These are phyloP conservation scores for Ceyx cyanopectus DNA, from an alignment of 2,113 vertebrate genomes.

Conservation along the genomic window DNA sequence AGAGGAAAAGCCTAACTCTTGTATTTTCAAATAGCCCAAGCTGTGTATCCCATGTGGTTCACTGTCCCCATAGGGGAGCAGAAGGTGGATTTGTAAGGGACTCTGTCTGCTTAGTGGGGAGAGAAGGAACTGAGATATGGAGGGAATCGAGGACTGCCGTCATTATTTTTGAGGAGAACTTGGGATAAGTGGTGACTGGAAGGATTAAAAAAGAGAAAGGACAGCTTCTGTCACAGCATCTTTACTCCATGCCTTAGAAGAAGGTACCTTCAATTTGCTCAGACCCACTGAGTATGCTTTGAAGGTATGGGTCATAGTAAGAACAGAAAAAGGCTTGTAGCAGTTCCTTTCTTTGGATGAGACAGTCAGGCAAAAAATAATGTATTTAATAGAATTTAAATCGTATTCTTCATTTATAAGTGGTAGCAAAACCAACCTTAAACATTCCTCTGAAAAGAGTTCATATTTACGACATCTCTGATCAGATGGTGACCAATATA, in stretches of 20 bases:
- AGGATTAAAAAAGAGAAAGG: not conserved
- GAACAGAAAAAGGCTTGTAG: not conserved
- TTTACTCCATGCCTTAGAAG: not conserved
- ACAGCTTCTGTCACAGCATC: not conserved
- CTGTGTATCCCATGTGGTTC: not conserved
- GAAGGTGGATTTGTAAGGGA: not conserved
- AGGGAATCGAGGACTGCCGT: not conserved
- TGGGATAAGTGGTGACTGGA: not conserved
- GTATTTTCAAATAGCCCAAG: not conserved
- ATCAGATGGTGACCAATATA: rapidly evolving
- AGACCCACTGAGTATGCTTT: not conserved
- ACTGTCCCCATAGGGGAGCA: not conserved
- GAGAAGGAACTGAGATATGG: not conserved
- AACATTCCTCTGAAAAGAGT: not conserved
- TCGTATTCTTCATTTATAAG: not conserved
- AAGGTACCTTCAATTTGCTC: not conserved
- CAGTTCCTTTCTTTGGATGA: not conserved
- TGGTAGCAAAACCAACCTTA: not conserved
- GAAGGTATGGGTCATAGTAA: not conserved
- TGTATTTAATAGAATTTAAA: not conserved
- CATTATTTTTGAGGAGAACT: not conserved
- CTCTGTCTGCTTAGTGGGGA: rapidly evolving
- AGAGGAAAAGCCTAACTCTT: not conserved
- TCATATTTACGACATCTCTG: not conserved
- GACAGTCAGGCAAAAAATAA: not conserved